Base-by-base conservation (phyloP, 2,888 invertebrate genomes). In the Silvanus unidentatus region DNA sequence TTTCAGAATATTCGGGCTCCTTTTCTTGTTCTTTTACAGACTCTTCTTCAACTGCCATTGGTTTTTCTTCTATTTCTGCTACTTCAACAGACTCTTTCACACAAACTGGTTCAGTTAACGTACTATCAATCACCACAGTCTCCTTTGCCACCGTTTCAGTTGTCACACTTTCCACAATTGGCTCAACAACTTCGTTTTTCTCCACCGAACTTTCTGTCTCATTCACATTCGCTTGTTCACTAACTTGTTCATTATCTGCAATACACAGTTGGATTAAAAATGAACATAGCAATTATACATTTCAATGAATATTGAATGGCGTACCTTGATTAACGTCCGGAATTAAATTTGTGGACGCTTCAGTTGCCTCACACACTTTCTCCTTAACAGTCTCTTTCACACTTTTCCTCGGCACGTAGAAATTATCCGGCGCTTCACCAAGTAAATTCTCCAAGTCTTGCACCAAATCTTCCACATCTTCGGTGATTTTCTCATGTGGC, bases 391-490 rank as follows among this genome's bases (percentile, higher is more conserved):
- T 3, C n/a, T 32, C 32, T 8, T 32, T 12, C 3, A 6, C 37
- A 16, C 16, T 37, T 16, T 43, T 49, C 43, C 39, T 36, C 16
- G 55, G 43, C 29, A 59, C 48, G 44, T 49, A 53, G 49, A 59
- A 59, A 9, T 60, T 46, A 32, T 59, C 57, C 2, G 58, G 51
- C 1, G 64, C 49, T 43, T 62, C 67, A 2, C 67, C 70, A 40
- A 72, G 55, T 36, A 72, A 56, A 40, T 66, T 71, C 42, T 72
- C 70, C 44, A 72, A 56, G 49, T 72, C 72, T 40, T 69, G 68
- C n/a, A 70, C 71, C 45, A 72, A 62, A 54, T 72, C 72, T 46
- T 72, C 71, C 14, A 71, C 69, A 57, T 71, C 66, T 54, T 70
- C 71, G 11, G 66, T 67, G 42, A 68, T 69, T 50, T 64, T 63